Base-by-base conservation (phyloP, 2,888 invertebrate species). In the Agapostemon virescens region DNA sequence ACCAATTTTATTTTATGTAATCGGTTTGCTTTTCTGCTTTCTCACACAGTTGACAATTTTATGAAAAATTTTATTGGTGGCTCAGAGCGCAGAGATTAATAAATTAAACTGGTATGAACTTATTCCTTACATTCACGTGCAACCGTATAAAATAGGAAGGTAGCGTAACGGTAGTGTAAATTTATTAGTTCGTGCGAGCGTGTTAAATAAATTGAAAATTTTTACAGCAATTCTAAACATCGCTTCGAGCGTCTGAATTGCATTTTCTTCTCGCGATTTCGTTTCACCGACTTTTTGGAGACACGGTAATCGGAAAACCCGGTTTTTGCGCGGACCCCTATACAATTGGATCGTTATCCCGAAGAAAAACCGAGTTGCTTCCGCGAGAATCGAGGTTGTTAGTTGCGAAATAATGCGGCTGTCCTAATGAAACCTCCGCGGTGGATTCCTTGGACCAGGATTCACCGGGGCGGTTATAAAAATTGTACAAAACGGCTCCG, bases 261-360 rank as follows among this genome's bases (percentile, higher is more conserved):
- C 11, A 49, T n/a, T 49, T 49, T n/a, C 49, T 49, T n/a, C 1
- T n/a, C 7, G 3, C n/a, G 11, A 49, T n/a, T n/a, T 49, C 11
- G 11, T 49, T 49, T 49, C 49, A 2, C n/a, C 49, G 3, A 49
- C n/a, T 49, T 11, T 49, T 49, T 49, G n/a, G 11, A 49, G 3
- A 49, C n/a, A 23, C 1, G 0, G n/a, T n/a, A 11, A n/a, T 49
- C 49, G 2, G 15, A 55, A 15, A 26, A 17, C 15, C 15, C 0
- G 55, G 13, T 26, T 55, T 55, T 55, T 55, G 26, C 26, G 13
- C 26, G 26, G 7, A 26, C 17, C 17, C 2, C 15, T 58, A 68
- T 69, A 45, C 67, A 71, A 71, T 81, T 63, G 52, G 45, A 42
- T 81, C 70, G 70, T 79, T 79, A 73, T 66, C 49, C 9, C 38